Percentiles rank a stretch among this genome's conserved stretches.
Conservation (phyloP, 37 sponge, comb jelly and placozoan genomes). For the Chondrosia reniformis region DNA sequence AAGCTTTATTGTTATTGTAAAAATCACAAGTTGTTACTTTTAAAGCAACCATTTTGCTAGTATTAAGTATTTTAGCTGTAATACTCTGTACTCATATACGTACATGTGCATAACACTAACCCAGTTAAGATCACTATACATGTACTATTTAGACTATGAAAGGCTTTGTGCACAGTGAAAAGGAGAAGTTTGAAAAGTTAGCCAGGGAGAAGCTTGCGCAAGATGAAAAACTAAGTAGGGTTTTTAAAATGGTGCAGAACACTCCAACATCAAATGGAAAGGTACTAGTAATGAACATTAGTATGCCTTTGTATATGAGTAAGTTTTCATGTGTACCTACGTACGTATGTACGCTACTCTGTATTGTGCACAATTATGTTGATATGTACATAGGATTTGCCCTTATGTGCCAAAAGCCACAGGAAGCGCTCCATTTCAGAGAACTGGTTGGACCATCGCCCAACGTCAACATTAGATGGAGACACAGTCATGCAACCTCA, state of each 20-base stretch:
- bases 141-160: constrained; percentile 29
- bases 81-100: not conserved
- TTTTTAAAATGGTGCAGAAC: constrained; percentile 41
- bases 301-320: not conserved
- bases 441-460: constrained; percentile 91
- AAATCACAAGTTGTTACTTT: too few species aligned
- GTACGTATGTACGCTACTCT: constrained; percentile 1
- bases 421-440: constrained; percentile 83
- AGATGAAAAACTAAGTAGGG: constrained; percentile 49
- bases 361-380: too few species aligned
- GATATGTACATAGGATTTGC: constrained; percentile 7
- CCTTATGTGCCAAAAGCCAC: not conserved
- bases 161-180: constrained; percentile 65
- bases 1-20: too few species aligned
- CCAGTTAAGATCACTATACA: not conserved
- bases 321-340: not conserved
- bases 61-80: not conserved
- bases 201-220: constrained; percentile 41
- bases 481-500: constrained; percentile 82
- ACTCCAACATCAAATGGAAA: constrained; percentile 6
- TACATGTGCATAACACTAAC: not conserved
- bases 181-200: constrained; percentile 62
- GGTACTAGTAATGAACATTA: not conserved
- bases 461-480: constrained; percentile 46
- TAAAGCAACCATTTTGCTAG: not conserved